Base-by-base conservation (phyloP, 1,140 invertebrate genomes). In the Aphidius ervi region DNA sequence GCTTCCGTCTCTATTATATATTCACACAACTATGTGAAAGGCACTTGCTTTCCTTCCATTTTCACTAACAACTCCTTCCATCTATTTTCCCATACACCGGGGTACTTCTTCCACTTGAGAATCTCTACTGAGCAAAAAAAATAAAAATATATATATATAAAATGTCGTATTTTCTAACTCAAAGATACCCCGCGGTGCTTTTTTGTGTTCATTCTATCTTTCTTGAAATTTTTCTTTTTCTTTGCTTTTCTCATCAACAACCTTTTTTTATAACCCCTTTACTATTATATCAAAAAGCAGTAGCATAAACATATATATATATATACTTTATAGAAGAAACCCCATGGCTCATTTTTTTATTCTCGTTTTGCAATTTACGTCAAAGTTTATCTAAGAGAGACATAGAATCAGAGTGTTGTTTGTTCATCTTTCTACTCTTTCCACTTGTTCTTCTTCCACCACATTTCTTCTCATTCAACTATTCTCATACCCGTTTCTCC, bases 351-450 rank as follows among this genome's bases (percentile, higher is more conserved):
- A 58, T 58, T 58, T 58, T 58, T 58, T 16, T 47, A 40, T 37
- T 50, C 46, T 39, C 47, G 37, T 58, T 50, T 58, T n/a, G 46
- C 46, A 47, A 58, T 58, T 58, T 58, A 58, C 47, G 46, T 49
- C 46, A 37, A 49, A 58, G 37, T 58, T 58, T 58, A 58, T 58
- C 56, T 58, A 58, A 58, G 47, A 58, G 46, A 58, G 40, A 31
- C 5, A 9, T 49, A 31, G 48, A 31, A 31, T 23, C 20, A 23
- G 37, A 39, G 40, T 52, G 50, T 39, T 52, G 40, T 52, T 52
- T 37, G 6, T 52, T 8, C 6, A 23, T 5, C 6, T 10, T 6
- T 37, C 37, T 37, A 37, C 50, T 31, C 37, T 37, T 40, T 4
- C 50, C 2, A 39, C 7, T 31, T 39, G 4, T 1, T 37, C 8